These are phyloP conservation scores for Echinarachnius parma DNA, from an alignment of 53 echinoderm and acorn worm species.

Conservation along the genomic window DNA sequence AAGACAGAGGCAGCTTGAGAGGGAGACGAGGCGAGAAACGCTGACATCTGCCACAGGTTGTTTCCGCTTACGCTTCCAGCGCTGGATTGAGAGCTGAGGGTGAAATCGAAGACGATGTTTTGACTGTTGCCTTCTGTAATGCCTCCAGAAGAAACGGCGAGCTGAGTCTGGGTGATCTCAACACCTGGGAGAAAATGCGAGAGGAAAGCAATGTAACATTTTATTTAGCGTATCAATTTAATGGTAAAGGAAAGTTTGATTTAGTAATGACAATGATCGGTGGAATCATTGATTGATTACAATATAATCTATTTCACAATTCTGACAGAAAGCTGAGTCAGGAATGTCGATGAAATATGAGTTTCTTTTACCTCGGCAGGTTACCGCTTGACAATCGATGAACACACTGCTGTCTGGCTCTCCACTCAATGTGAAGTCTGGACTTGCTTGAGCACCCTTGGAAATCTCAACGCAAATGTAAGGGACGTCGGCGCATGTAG, in stretches of 20 bases:
- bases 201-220: too few relatives aligned
- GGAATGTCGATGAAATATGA: too few relatives aligned
- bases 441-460: not conserved
- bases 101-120: slow-evolving; percentile 9
- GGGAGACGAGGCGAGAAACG: slow-evolving; percentile 53
- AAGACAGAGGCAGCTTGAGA: slow-evolving; percentile 31
- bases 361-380: slow-evolving; percentile 23
- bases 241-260: too few relatives aligned
- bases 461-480: slow-evolving; percentile 17
- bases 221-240: too few relatives aligned
- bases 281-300: too few relatives aligned
- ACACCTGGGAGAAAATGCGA: too few relatives aligned
- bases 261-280: too few relatives aligned
- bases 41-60: slow-evolving; percentile 56
- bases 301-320: too few relatives aligned
- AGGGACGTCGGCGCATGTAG: slow-evolving; percentile 6
- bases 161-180: not conserved
- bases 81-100: not conserved
- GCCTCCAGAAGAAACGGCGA: not conserved
- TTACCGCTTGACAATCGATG: not conserved
- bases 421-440: slow-evolving; percentile 14
- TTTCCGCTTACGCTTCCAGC: slow-evolving; percentile 53
- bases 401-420: slow-evolving; percentile 18
- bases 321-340: not conserved
- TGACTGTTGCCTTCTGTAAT: slow-evolving; percentile 15